Percentiles rank a stretch among this genome's conserved stretches.
phyloP scores from a whole-genome alignment of 2,113 vertebrate species.

The Brachirus orientalis region DNA sequence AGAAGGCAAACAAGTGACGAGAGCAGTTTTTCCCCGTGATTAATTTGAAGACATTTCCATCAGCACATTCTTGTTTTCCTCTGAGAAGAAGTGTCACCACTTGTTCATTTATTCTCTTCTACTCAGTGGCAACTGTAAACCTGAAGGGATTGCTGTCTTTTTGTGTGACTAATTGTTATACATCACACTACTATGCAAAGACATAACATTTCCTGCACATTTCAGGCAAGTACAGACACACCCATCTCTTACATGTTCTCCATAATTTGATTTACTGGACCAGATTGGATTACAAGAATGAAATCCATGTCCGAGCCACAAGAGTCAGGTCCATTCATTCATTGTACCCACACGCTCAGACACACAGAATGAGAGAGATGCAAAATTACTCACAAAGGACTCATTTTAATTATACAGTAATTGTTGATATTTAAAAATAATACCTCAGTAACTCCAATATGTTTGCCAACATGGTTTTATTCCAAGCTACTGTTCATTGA shows the following conservation, averaged over 20 bases:
- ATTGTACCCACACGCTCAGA: neutral
- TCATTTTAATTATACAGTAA: no score
- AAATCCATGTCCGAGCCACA: conserved; percentile 62
- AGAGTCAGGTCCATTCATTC: conserved; percentile 63
- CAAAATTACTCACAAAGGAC: no score
- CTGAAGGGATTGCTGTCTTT: neutral
- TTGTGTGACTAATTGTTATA: neutral
- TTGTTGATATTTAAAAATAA: no score
- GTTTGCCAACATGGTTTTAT: no score
- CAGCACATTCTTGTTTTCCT: neutral
- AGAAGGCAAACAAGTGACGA: neutral
- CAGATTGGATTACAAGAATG: conserved; percentile 75
- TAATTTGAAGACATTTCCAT: conserved; percentile 12
- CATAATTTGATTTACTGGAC: conserved; percentile 68
- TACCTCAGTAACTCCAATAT: no score
- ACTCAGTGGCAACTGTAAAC: neutral
- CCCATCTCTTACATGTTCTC: conserved; percentile 58
- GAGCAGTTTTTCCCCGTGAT: neutral
- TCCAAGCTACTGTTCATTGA: no score
- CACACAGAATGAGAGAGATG: neutral
- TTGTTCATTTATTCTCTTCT: conserved; percentile 6
- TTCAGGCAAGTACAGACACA: conserved; percentile 40
- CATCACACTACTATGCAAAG: neutral
- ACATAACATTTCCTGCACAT: neutral
- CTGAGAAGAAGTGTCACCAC: neutral